These are phyloP conservation scores for Lota lota DNA, from an alignment of 2,113 vertebrate genomes.

Conservation along the genomic window DNA sequence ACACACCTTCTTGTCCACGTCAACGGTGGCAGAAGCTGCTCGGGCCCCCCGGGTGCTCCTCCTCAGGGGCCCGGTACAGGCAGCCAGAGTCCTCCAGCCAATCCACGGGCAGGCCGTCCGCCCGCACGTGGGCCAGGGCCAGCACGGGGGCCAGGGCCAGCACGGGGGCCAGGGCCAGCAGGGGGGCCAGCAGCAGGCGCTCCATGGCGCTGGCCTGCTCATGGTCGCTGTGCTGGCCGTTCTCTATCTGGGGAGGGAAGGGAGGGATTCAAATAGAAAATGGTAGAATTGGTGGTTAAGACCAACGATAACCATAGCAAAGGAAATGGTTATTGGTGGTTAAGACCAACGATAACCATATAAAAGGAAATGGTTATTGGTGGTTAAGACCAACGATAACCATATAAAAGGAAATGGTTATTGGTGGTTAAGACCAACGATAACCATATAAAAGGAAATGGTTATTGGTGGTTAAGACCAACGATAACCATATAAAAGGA, in stretches of 20 bases:
- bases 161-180: conserved; percentile 54
- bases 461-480: too few relatives aligned
- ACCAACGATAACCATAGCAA: too few relatives aligned
- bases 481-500: too few relatives aligned
- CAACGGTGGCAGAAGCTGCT: conserved; percentile 38
- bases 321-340: not conserved
- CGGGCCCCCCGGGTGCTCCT: conserved; percentile 27
- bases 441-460: too few relatives aligned
- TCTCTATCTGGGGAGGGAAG: conserved; percentile 76
- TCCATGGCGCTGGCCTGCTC: conserved; percentile 77
- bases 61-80: conserved; percentile 69
- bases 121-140: conserved; percentile 28
- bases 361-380: too few relatives aligned
- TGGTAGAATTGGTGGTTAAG: too few relatives aligned
- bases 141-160: too few relatives aligned
- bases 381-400: too few relatives aligned
- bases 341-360: too few relatives aligned
- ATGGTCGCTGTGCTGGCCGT: conserved; percentile 77
- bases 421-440: too few relatives aligned
- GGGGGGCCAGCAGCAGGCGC: conserved; percentile 76
- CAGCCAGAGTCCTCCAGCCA: conserved; percentile 69
- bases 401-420: too few relatives aligned
- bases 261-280: not conserved
- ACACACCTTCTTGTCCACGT: conserved; percentile 73
- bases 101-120: conserved; percentile 27